Base-by-base conservation (phyloP, 2,797 vertebrate species). In the Atherinosoma microstoma region DNA sequence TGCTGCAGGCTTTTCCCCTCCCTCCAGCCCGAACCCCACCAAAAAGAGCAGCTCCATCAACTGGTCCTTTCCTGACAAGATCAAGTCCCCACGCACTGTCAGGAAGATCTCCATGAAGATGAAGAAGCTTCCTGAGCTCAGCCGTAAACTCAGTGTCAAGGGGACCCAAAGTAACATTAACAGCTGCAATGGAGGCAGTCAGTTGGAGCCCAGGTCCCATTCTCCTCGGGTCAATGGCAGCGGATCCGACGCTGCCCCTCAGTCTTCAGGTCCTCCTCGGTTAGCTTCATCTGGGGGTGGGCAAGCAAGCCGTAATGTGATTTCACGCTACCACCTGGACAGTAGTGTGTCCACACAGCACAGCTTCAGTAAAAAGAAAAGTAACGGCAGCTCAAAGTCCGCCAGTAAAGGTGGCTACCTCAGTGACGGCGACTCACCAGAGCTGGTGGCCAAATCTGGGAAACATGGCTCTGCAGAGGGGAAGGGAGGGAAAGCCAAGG, bases 61-160 rank as follows among this genome's bases (percentile, higher is more conserved):
- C 90, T 99, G 98, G 98, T 96, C 97, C 79, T 97, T 99, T 64
- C 98, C 97, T 0, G 98, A 99, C 84, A 98, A 96, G 95, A 99
- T 99, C 84, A 99, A 98, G 90, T 99, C 98, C 74, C 98, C 98
- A 1, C 94, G 96, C 80, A 99, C 97, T 0, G 97, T 99, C 68
- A 95, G 98, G 78, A 99, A 99, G 84, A 96, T 99, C 85, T 99
- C 98, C 53, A 98, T 99, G 96, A 99, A 96, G 91, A 99, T 99
- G 97, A 99, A 97, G 91, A 99, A 95, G 83, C 95, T 99, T 59
- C 98, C 98, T 3, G 98, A 99, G 82, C 95, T 99, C 11, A 99
- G 98, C 82, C 94, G 98, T 45, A 99, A 99, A 79, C 93, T 98
- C 82, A 97, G 96, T 0, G 94, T 97, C 58, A 98, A 96, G 91